Base-by-base conservation (phyloP, 2,797 vertebrate genomes). In the Lacerta viridis region DNA sequence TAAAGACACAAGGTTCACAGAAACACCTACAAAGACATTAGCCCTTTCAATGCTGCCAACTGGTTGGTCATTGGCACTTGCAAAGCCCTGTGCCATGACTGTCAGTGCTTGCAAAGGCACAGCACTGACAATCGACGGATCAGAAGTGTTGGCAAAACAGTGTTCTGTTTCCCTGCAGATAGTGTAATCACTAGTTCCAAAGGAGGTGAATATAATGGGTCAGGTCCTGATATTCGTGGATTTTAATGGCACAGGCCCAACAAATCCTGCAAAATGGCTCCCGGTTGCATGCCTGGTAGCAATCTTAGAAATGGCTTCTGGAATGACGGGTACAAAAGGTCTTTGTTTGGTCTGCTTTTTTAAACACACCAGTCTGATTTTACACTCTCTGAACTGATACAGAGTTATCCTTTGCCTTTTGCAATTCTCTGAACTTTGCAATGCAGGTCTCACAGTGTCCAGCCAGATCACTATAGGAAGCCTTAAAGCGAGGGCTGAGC, bases 101-200 rank as follows among this genome's bases (percentile, higher is more conserved):
- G 33, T 33, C 33, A 33, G 33, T 33, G 33, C 33, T 33, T 33
- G 33, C 33, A 33, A 33, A 33, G 33, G 33, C 33, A 33, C 33
- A 33, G 33, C 33, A 33, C 33, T 33, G 33, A 33, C 33, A 33
- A 33, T 33, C 33, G 33, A 33, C 33, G 33, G 33, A 33, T 33
- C 33, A 33, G 33, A 33, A 33, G 33, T 33, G 33, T 33, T 33
- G 33, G 33, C 33, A 33, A 33, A 33, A 33, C 33, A 33, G 33
- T 33, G 33, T 87, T 88, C 74, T 85, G 27, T 17, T 29, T 71
- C 85, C 8, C 64, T 13, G 50, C 66, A 72, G 78, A 71, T 78
- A 86, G 75, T 9, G 17, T 7, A 66, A 0, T 0, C 27, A 36
- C 11, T 8, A 75, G 25, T 33, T 66, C 74, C 85, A 80, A 1